Percentiles rank a stretch among this genome's conserved stretches.
These are phyloP conservation scores for Brachionus rotundiformis DNA, from an alignment of 1,140 invertebrate genomes.

Conservation along the genomic window DNA sequence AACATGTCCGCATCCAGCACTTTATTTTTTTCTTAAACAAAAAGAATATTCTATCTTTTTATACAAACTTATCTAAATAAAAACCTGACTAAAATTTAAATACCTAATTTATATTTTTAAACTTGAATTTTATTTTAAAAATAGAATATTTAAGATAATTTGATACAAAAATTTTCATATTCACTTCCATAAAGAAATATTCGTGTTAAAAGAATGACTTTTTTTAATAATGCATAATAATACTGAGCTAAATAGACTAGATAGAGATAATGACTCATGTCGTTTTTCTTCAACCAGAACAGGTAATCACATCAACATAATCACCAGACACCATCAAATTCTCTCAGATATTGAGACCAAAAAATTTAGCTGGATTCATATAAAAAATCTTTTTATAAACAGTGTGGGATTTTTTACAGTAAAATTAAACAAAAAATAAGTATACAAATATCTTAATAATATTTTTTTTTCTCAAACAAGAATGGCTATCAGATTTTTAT, in stretches of 20 bases:
- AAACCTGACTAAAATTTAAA: neutral
- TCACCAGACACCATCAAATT: neutral
- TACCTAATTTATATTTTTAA: neutral
- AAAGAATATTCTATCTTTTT: no score
- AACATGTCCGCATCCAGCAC: no score
- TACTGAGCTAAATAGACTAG: neutral
- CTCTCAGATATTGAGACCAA: conserved; percentile 1
- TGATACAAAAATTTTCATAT: no score
- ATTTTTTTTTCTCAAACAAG: neutral
- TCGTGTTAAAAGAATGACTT: neutral
- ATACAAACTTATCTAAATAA: no score
- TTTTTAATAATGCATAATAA: neutral
- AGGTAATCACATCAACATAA: neutral
- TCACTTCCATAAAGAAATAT: no score
- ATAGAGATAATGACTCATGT: neutral
- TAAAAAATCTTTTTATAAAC: neutral
- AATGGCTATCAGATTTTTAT: conserved; percentile 47
- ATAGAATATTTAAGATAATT: no score
- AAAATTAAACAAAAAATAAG: neutral
- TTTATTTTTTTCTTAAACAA: neutral
- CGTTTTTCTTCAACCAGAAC: neutral
- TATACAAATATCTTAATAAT: neutral
- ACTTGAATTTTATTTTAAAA: neutral
- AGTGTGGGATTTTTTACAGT: conserved; percentile 50
- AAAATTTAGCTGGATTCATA: conserved; percentile 37